These are phyloP conservation scores for Pherbina coryleti DNA, from an alignment of 2,888 invertebrate species.

Conservation along the genomic window DNA sequence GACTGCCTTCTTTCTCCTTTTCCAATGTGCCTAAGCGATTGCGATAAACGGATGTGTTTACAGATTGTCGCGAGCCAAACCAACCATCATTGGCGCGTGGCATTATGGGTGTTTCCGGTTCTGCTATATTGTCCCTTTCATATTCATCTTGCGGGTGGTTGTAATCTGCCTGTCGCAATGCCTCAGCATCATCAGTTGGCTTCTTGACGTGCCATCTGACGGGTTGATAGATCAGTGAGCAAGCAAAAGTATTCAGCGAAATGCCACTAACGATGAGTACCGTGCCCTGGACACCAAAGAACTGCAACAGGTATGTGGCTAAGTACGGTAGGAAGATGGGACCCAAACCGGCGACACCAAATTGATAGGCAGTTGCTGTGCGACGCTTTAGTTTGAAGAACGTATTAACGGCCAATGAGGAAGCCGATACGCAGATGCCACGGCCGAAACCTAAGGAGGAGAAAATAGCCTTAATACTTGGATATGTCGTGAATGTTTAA, in stretches of 20 bases:
- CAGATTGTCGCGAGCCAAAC: slow-evolving; percentile 63
- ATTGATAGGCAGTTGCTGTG: slow-evolving; percentile 79
- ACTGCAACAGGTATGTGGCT: slow-evolving; percentile 75
- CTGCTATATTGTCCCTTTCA: slow-evolving; percentile 74
- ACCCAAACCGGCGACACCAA: slow-evolving; percentile 80
- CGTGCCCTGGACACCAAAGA: slow-evolving; percentile 77
- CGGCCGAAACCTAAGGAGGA: slow-evolving; percentile 46
- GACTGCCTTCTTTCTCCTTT: slow-evolving; percentile 6
- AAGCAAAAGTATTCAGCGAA: slow-evolving; percentile 77
- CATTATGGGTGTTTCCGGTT: slow-evolving; percentile 78
- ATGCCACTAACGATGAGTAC: slow-evolving; percentile 77
- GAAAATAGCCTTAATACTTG: background rate
- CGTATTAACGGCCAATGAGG: slow-evolving; percentile 79
- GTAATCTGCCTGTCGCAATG: slow-evolving; percentile 55
- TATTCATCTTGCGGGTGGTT: slow-evolving; percentile 72
- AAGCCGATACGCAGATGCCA: slow-evolving; percentile 78
- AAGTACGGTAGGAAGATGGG: slow-evolving; percentile 81
- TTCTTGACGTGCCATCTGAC: slow-evolving; percentile 79
- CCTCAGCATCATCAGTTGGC: slow-evolving; percentile 62
- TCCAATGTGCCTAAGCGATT: slow-evolving; percentile 58
- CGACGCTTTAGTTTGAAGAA: slow-evolving; percentile 80
- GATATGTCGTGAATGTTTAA: background rate
- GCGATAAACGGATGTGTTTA: slow-evolving; percentile 55
- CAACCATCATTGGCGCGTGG: slow-evolving; percentile 67
- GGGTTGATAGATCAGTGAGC: slow-evolving; percentile 79